A percentile compares a stretch with the other conserved stretches of the same genome.
phyloP scores from a whole-genome alignment of 2,113 vertebrate species.

The Chloebia gouldiae region DNA sequence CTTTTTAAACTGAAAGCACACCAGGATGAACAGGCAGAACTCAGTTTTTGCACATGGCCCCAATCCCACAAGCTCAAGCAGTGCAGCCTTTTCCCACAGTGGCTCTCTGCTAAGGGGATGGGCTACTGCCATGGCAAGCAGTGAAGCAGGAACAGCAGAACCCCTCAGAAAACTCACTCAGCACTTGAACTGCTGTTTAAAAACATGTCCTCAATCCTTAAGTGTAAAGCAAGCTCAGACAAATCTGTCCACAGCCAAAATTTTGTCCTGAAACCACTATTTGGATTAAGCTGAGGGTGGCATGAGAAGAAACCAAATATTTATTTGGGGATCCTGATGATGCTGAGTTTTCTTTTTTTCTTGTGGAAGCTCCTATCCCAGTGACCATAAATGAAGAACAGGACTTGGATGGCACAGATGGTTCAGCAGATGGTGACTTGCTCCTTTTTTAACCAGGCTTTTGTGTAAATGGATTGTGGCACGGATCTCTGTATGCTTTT shows the following conservation, averaged over 20 bases:
- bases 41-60: neutral
- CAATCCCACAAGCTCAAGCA: neutral
- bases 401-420: constrained; percentile 50
- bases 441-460: constrained; percentile 62
- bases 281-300: neutral
- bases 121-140: neutral
- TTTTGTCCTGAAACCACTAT: neutral
- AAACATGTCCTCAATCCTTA: neutral
- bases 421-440: constrained; percentile 63
- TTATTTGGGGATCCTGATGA: constrained; percentile 35
- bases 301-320: constrained; percentile 34
- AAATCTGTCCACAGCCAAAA: neutral
- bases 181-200: neutral
- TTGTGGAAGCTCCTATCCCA: constrained; percentile 13
- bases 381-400: constrained; percentile 41
- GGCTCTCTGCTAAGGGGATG: neutral
- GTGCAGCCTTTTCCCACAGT: neutral
- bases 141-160: neutral
- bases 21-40: neutral
- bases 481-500: constrained; percentile 10
- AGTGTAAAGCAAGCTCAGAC: neutral
- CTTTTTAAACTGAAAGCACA: neutral
- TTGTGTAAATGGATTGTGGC: constrained; percentile 49
- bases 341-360: neutral
- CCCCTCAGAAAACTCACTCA: neutral